phyloP scores from a whole-genome alignment of 2,797 vertebrate genomes.

The Garrulus glandarius region DNA sequence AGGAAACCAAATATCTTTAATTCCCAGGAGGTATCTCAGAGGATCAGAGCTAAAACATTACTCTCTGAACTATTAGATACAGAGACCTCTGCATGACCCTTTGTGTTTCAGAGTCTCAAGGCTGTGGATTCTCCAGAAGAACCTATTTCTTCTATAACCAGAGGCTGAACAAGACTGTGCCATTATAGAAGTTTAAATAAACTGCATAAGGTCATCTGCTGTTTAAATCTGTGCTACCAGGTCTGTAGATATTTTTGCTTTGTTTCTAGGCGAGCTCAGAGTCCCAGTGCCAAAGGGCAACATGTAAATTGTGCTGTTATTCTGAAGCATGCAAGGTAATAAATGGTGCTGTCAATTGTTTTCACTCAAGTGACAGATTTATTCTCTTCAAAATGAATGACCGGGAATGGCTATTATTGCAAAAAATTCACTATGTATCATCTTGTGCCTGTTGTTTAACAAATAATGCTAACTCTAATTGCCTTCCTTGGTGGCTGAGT shows the following conservation, averaged over 20 bases:
- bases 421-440: constrained; percentile 50
- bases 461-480: constrained; percentile 57
- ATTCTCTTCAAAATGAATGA: constrained; percentile 59
- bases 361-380: constrained; percentile 68
- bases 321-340: constrained; percentile 67
- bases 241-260: constrained; percentile 29
- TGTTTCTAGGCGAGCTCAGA: constrained; percentile 38
- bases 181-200: constrained; percentile 20
- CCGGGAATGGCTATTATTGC: constrained; percentile 47
- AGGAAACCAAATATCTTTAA: constrained; percentile 41
- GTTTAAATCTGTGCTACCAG: constrained; percentile 10
- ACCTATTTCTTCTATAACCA: background rate
- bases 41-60: constrained; percentile 28
- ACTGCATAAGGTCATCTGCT: constrained; percentile 21
- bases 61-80: constrained; percentile 22
- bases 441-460: constrained; percentile 54
- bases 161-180: background rate
- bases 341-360: constrained; percentile 75
- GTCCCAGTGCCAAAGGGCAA: constrained; percentile 56
- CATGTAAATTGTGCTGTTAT: constrained; percentile 71
- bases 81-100: constrained; percentile 32
- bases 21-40: constrained; percentile 1
- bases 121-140: constrained; percentile 18
- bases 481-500: background rate
- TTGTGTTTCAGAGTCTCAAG: background rate